Evolutionary conservation across 2,113 vertebrate species (phyloP).

Genomic region (Alligator sinensis): DNA sequence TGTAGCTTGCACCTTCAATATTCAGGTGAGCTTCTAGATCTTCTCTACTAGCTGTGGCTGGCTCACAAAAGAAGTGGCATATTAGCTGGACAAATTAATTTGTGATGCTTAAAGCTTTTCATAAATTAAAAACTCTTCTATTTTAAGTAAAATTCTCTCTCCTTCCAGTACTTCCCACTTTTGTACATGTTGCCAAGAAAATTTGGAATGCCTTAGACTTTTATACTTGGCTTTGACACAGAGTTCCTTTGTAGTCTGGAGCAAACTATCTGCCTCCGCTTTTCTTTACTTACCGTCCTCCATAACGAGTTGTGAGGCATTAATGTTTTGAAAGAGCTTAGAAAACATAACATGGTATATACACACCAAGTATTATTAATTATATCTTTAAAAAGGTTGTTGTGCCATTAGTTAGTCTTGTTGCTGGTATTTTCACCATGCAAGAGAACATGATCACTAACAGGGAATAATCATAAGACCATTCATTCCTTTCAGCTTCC

Average conservation of each 20-base stretch:
- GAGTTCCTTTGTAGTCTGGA: not conserved
- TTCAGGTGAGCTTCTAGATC: not conserved
- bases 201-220: not conserved
- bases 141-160: not conserved
- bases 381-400: not conserved
- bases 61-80: not conserved
- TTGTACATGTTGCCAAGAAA: not conserved
- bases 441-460: not conserved
- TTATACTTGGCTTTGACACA: not conserved
- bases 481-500: not conserved
- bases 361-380: not conserved
- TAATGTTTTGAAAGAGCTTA: not conserved
- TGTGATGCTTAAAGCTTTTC: rapidly evolving
- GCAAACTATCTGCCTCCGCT: not conserved
- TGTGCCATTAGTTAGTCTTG: not conserved
- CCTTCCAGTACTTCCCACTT: not conserved
- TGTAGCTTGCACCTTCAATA: not conserved
- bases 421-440: not conserved
- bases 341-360: not conserved
- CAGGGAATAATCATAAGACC: not conserved
- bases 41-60: not conserved
- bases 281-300: not conserved
- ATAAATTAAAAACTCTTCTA: not conserved
- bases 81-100: not conserved
- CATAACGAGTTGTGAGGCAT: not conserved